phyloP scores from a whole-genome alignment of 1,140 invertebrate genomes.

The Drosophila ogumai region DNA sequence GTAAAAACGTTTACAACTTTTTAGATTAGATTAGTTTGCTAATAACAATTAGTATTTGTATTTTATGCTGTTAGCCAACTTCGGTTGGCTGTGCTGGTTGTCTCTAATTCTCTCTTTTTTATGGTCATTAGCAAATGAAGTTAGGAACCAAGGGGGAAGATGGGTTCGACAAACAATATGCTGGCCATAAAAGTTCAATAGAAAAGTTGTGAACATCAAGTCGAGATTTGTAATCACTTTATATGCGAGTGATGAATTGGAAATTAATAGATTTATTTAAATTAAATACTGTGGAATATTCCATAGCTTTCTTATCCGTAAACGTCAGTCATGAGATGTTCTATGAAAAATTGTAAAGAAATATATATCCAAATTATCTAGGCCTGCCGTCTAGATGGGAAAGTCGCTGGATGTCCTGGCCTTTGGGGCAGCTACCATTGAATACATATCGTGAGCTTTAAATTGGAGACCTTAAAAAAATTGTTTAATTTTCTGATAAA shows the following conservation, averaged over 20 bases:
- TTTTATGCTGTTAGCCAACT: slow-evolving; percentile 76
- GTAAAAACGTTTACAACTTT: slow-evolving; percentile 84
- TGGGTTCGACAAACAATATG: slow-evolving; percentile 9
- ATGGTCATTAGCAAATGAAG: slow-evolving; percentile 83
- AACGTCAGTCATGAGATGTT: slow-evolving; percentile 12
- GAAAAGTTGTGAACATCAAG: slow-evolving; percentile 21
- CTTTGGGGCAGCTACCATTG: slow-evolving; percentile 92
- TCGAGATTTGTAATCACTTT: slow-evolving; percentile 18
- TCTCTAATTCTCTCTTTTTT: slow-evolving; percentile 48
- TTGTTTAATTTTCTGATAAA: neutral
- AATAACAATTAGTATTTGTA: slow-evolving; percentile 85
- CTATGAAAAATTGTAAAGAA: neutral
- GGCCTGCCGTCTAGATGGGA: slow-evolving; percentile 15
- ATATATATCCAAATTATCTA: neutral
- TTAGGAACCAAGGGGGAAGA: slow-evolving; percentile 26
- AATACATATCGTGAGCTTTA: slow-evolving; percentile 90
- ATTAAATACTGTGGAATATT: neutral
- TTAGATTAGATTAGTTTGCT: slow-evolving; percentile 84
- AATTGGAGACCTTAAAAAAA: neutral
- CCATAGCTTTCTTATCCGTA: neutral
- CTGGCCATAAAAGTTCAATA: slow-evolving; percentile 43
- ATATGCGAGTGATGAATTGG: neutral
- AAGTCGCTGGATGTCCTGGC: slow-evolving; percentile 87
- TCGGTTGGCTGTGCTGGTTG: slow-evolving; percentile 6
- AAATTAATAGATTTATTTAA: neutral